A percentile compares a stretch with the other conserved stretches of the same genome.
These are phyloP conservation scores for Ips nitidus DNA, from an alignment of 1,140 invertebrate species.

Conservation along the genomic window DNA sequence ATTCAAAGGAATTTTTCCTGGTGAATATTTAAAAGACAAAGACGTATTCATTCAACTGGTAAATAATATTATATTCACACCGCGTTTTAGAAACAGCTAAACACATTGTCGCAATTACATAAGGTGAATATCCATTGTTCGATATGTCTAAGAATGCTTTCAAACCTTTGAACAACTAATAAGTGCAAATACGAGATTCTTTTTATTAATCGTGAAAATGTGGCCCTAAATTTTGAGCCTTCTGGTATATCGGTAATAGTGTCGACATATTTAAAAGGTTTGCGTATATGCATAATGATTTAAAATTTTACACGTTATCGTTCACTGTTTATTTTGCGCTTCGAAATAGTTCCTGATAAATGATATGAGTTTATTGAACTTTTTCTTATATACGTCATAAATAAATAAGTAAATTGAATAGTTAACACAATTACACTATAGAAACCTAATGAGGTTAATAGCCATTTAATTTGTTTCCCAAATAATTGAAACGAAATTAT, in stretches of 20 bases:
- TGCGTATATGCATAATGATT: background rate
- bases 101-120: background rate
- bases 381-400: background rate
- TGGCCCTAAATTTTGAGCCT: too few species aligned
- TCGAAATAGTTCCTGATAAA: background rate
- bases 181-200: too few species aligned
- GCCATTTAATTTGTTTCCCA: background rate
- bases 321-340: background rate
- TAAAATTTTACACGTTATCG: background rate
- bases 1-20: background rate
- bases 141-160: too few species aligned
- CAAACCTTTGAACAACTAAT: too few species aligned
- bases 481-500: background rate
- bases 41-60: background rate
- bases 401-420: background rate
- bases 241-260: too few species aligned
- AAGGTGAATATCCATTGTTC: background rate
- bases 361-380: background rate
- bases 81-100: conserved; percentile 2
- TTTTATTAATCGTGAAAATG: too few species aligned
- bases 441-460: background rate
- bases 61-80: background rate
- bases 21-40: conserved; percentile 1
- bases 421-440: background rate
- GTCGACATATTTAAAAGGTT: too few species aligned